Base-by-base conservation (phyloP, 1,140 invertebrate species). In the Planococcus citri region DNA sequence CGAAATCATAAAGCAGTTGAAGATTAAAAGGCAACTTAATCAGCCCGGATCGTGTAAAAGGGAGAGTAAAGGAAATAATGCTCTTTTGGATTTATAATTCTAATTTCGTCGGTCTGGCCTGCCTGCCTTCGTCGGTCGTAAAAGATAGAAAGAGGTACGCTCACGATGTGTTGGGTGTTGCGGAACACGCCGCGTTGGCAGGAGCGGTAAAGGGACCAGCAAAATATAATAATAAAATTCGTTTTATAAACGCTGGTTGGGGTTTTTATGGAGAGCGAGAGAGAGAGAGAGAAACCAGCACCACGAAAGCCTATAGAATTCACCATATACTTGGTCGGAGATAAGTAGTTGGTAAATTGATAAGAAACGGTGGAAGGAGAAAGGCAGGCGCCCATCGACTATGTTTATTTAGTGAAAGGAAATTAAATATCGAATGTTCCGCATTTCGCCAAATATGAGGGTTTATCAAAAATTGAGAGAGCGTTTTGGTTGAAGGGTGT, bases 331-430 rank as follows among this genome's bases (percentile, higher is more conserved):
- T 51, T 51, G 41, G 41, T 51, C 60, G 60, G 25, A 64, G 60
- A 64, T 64, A 64, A 64, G 60, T 64, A 64, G 60, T 64, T 21
- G 25, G 60, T 64, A 64, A 64, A 64, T 64, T 64, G 60, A 64
- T 64, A 64, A 64, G 60, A 64, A 64, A 25, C 21, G 17, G 57
- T 24, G 51, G 25, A 64, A 22, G 60, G 2, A 14, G 60, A 20
- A 58, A 20, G 51, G 21, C 51, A 22, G 17, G n/a, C n/a, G n/a
- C n/a, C n/a, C 21, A 17, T 25, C 60, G 60, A 64, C 20, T 64
- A 14, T 24, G 60, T 64, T 64, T 64, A 64, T 64, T 64, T 64
- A 64, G 60, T 17, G 25, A 64, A 25, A 64, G 60, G 60, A 64
- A 64, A 64, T 64, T 64, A 64, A 64, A 64, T 64, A 64, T 64